Conservation (phyloP, 2,113 vertebrate genomes). For the Apistogramma diplotaenia region DNA sequence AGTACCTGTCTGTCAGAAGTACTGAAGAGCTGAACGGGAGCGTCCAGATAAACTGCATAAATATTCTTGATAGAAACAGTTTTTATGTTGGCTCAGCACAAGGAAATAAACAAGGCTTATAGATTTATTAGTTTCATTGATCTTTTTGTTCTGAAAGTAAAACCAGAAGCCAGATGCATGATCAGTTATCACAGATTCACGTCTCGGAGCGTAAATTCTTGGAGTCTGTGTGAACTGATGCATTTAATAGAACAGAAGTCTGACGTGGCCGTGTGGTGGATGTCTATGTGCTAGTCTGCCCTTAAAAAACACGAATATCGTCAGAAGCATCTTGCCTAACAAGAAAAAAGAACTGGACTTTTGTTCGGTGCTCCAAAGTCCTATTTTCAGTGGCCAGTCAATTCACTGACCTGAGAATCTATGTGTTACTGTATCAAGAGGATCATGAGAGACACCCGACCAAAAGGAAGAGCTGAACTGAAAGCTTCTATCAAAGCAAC, state of each 20-base stretch:
- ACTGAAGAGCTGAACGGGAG: not conserved
- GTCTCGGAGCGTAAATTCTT: too few relatives aligned
- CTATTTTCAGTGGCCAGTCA: not conserved
- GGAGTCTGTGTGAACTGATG: not conserved
- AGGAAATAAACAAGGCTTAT: not conserved
- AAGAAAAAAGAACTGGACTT: not conserved
- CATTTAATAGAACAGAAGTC: not conserved
- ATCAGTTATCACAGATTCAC: not conserved
- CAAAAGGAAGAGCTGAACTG: too few relatives aligned
- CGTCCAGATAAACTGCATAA: not conserved
- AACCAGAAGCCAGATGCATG: not conserved
- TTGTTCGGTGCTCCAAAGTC: too few relatives aligned
- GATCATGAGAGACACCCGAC: too few relatives aligned
- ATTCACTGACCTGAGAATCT: too few relatives aligned
- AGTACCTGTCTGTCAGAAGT: not conserved
- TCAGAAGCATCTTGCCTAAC: not conserved
- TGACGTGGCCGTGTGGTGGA: not conserved
- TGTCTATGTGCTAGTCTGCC: not conserved
- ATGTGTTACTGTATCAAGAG: too few relatives aligned
- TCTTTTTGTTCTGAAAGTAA: not conserved
- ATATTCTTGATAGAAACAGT: not conserved
- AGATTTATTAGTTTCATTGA: not conserved
- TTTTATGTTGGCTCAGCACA: not conserved
- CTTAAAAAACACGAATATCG: not conserved
- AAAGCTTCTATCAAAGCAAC: too few relatives aligned